Evolutionary conservation across 2,888 invertebrate genomes (phyloP), one percentile per base, ranked within the genome.

Genomic region (Drosophila anceps): DNA sequence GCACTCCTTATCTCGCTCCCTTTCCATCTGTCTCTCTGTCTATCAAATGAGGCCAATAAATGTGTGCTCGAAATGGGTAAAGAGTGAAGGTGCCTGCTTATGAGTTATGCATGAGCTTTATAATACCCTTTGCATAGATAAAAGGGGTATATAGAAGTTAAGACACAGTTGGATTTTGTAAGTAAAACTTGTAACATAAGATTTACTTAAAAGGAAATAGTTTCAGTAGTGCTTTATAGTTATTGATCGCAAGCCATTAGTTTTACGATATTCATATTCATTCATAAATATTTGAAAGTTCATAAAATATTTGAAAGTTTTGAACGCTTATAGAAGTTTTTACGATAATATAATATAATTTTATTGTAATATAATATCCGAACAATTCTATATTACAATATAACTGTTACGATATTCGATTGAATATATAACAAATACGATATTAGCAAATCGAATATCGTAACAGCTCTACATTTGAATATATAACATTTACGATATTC

Each of bases 81-180:
- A 66, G 69, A 33, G 57, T 48, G 37, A 62, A 59, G 41, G 41
- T 64, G 29, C 33, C 48, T 54, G 15, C 89, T 81, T 81, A 87
- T 89, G 77, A 77, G 69, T 82, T 84, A 87, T 84, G 89, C 89
- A 84, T 84, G 84, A 88, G 84, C 27, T 51, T 65, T 67, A 60
- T 46, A 27, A 41, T 67, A 57, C 57, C 46, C 69, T 48, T 4
- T 48, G 54, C 4, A n/a, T 12, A 18, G 2, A 18, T 12, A 1
- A 39, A 46, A 31, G 9, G 68, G 44, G 27, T n/a, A 35, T 48
- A 27, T 5, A 41, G 10, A 12, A 29, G n/a, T 35, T 20, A 18
- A 37, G 0, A 0, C 13, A 27, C 9, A n/a, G 20, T 1, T 31
- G 9, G 8, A 29, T 8, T 5, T 46, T 48, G n/a, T 29, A 5